Percentiles rank a stretch among this genome's conserved stretches.
Evolutionary conservation across 2,113 vertebrate species (phyloP).

Genomic region (Xenopus laevis): DNA sequence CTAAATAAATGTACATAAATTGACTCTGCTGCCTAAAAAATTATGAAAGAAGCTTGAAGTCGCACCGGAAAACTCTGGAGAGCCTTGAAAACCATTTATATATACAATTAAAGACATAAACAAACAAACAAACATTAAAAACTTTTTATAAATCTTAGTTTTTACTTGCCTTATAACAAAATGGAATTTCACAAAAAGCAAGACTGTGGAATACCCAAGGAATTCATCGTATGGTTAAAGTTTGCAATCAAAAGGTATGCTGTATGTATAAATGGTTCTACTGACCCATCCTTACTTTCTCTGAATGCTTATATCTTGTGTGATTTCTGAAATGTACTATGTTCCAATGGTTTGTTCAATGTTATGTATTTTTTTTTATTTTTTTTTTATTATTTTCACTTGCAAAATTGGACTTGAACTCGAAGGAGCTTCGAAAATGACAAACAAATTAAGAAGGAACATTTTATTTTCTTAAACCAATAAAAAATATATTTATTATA

Average conservation of each 20-base stretch:
- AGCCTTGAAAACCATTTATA: constrained; percentile 45
- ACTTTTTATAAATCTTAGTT: constrained; percentile 12
- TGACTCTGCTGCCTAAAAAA: constrained; percentile 35
- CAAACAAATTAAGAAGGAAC: constrained; percentile 18
- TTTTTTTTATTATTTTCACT: background rate
- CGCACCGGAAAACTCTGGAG: constrained; percentile 25
- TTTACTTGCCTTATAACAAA: constrained; percentile 18
- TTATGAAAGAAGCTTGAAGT: background rate
- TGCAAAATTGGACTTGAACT: constrained; percentile 26
- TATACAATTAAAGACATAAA: constrained; percentile 40
- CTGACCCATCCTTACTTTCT: constrained; percentile 27
- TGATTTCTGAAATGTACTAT: constrained; percentile 42
- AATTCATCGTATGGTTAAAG: constrained; percentile 42
- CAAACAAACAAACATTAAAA: too few relatives aligned
- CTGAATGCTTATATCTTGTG: constrained; percentile 42
- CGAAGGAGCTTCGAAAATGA: background rate
- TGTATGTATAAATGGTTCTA: constrained; percentile 46
- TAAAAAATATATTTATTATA: constrained; percentile 46
- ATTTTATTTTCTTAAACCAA: constrained; percentile 44
- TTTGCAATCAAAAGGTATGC: constrained; percentile 43
- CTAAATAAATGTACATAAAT: constrained; percentile 32
- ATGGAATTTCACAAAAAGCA: constrained; percentile 33
- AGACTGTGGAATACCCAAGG: constrained; percentile 42
- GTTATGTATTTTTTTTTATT: constrained; percentile 18
- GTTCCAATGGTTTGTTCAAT: constrained; percentile 37